Base-by-base conservation (phyloP, 2,888 invertebrate genomes). In the Resseliella maxima region DNA sequence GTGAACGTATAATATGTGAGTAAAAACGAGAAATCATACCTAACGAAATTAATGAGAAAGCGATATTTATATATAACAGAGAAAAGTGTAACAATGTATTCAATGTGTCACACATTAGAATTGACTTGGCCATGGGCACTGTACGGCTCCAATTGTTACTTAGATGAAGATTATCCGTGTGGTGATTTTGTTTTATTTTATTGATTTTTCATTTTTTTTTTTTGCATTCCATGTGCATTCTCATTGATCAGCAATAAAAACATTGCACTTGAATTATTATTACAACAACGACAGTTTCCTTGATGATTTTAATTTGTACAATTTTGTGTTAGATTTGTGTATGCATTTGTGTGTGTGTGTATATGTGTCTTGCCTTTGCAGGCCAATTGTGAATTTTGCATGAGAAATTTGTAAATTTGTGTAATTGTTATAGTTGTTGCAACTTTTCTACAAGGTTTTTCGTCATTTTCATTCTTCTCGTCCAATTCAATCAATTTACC, bases 101-200 rank as follows among this genome's bases (percentile, higher is more conserved):
- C 18, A 15, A 2, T 50, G 59, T 59, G 59, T 59, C 59, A 59
- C 59, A 59, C 31, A 72, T 72, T 72, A 72, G 72, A 72, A 72
- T 72, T 35, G 72, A 72, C 72, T 72, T 72, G 72, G 72, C 31
- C 72, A 72, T 72, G 72, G 72, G 72, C 72, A 72, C 72, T 12
- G 31, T 31, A 31, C 15, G n/a, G 35, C 72, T 72, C 72, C 72
- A 72, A 72, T 72, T 72, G 27, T 72, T 31, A 72, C 35, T 72
- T 72, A 35, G 35, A 18, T 35, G 35, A 27, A 15, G 31, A 21
- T 31, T 72, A 1, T 31, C 35, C 1, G 12, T 59, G 18, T 27
- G 2, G 18, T 27, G 5, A 24, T 59, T 27, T 59, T 27, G 5
- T n/a, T n/a, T 24, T 3, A 59, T 8, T 59, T 59, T 50, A 50